A percentile compares a stretch with the other conserved stretches of the same genome.
Evolutionary conservation across 1,140 invertebrate species (phyloP).

Genomic region (Procambarus virginalis): DNA sequence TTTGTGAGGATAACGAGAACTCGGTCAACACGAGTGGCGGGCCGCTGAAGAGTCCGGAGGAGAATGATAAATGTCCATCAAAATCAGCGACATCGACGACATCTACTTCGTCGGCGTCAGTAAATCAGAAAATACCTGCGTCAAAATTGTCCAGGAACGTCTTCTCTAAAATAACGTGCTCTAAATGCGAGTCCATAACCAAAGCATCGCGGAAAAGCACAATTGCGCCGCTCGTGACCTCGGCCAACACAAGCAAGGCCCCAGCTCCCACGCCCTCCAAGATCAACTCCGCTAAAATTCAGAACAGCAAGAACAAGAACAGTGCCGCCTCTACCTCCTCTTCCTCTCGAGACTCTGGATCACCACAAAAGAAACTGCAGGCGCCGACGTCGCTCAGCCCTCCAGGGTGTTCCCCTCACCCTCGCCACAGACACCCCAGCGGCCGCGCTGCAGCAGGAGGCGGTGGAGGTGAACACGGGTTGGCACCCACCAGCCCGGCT

Average conservation of each 20-base stretch:
- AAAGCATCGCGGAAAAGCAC: conserved; percentile 33
- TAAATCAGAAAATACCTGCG: conserved; percentile 12
- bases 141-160: conserved; percentile 38
- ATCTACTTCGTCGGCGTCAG: conserved; percentile 9
- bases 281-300: not conserved
- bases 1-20: no score
- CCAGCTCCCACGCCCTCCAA: not conserved
- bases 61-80: conserved; percentile 4
- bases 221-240: conserved; percentile 38
- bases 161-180: conserved; percentile 44
- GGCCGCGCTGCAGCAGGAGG: conserved; percentile 18
- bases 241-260: not conserved
- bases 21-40: conserved; percentile 32
- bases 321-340: not conserved
- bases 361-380: conserved; percentile 17
- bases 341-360: not conserved
- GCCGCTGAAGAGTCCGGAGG: conserved; percentile 1
- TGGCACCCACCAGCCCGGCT: conserved; percentile 32
- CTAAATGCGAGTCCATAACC: conserved; percentile 36
- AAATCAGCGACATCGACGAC: not conserved
- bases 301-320: not conserved
- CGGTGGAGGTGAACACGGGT: not conserved
- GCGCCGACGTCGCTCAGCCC: conserved; percentile 25
- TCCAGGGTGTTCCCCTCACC: conserved; percentile 22
- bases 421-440: conserved; percentile 32